phyloP scores from a whole-genome alignment of 2,888 invertebrate species.

The Scaptomyza reducta region DNA sequence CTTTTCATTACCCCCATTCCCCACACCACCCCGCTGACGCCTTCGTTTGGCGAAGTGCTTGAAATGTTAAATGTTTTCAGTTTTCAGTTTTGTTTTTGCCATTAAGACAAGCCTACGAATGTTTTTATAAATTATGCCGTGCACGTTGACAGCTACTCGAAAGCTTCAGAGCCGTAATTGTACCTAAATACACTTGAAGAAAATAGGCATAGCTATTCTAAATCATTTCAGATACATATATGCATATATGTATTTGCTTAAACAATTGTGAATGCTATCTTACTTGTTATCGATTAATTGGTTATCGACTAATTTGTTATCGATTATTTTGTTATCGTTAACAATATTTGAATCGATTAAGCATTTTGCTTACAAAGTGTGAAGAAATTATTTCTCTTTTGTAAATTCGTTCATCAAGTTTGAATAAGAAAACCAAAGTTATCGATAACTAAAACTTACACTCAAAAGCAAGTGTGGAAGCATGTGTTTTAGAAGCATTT shows the following conservation, averaged over 20 bases:
- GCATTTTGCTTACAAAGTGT: no score
- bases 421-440: no score
- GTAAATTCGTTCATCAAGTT: no score
- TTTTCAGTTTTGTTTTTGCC: conserved; percentile 55
- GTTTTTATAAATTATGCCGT: conserved; percentile 66
- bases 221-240: no score
- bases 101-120: conserved; percentile 80
- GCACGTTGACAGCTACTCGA: conserved; percentile 56
- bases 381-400: no score
- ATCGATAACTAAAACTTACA: no score
- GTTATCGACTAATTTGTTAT: not conserved
- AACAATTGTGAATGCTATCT: not conserved
- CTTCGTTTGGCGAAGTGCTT: conserved; percentile 56
- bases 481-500: no score
- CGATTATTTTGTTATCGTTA: no score
- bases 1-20: not conserved
- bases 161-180: conserved; percentile 10
- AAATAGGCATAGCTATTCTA: not conserved
- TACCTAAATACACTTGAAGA: conserved; percentile 1
- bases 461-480: no score
- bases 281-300: not conserved
- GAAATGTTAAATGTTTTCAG: conserved; percentile 72
- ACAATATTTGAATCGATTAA: no score
- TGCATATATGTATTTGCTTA: no score
- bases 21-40: not conserved